phyloP scores from a whole-genome alignment of 1,140 invertebrate species.

The Nasonia longicornis region DNA sequence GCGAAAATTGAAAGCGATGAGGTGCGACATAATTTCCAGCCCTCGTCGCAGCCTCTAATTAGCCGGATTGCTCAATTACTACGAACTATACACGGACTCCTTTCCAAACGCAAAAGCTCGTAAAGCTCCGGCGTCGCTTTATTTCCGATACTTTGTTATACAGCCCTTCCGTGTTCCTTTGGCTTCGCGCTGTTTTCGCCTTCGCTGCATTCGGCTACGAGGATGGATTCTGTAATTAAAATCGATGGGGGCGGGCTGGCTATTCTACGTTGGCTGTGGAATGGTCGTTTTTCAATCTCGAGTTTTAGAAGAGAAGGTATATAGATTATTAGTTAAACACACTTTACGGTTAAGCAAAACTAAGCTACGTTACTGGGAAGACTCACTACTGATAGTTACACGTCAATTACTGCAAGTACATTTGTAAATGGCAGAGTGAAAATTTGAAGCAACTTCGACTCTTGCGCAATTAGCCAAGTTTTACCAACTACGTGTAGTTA shows the following conservation, averaged over 20 bases:
- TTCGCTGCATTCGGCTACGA: conserved; percentile 6
- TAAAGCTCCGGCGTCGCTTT: neutral
- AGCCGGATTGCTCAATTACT: neutral
- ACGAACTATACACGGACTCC: neutral
- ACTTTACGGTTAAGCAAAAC: neutral
- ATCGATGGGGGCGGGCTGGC: conserved; percentile 1
- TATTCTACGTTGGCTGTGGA: neutral
- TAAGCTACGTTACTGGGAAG: neutral
- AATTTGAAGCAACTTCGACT: neutral
- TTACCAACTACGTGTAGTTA: conserved; percentile 19
- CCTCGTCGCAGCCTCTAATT: neutral
- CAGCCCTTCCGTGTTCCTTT: neutral
- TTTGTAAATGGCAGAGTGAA: neutral
- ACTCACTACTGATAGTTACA: neutral
- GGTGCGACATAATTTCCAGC: conserved; percentile 5
- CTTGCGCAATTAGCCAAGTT: conserved; percentile 9
- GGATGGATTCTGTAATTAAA: conserved; percentile 31
- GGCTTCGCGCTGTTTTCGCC: neutral
- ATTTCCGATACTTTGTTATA: neutral
- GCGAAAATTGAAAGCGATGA: conserved; percentile 37
- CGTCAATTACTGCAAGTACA: neutral
- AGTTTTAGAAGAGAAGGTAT: neutral
- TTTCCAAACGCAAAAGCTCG: neutral
- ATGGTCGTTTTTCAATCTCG: neutral
- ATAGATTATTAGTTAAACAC: neutral